phyloP scores from a whole-genome alignment of 2,113 vertebrate genomes.

The Bubalus kerabau region DNA sequence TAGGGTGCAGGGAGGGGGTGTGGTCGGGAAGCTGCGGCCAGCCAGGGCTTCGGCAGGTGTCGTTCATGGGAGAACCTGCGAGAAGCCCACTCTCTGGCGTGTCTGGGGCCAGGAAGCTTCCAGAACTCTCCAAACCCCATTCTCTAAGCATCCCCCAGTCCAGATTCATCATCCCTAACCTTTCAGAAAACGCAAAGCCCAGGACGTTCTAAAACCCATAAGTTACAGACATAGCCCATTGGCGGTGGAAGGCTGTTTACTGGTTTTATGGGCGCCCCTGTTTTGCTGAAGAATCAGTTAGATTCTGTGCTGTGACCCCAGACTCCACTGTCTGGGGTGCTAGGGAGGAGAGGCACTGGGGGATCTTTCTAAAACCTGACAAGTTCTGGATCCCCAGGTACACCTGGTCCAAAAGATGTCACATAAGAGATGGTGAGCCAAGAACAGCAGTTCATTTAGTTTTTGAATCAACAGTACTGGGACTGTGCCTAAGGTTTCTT shows the following conservation, averaged over 20 bases:
- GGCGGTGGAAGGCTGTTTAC: neutral
- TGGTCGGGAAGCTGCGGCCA: neutral
- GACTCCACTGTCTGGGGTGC: neutral
- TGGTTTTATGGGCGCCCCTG: accelerated
- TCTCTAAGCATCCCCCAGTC: neutral
- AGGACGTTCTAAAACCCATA: neutral
- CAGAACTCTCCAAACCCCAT: neutral
- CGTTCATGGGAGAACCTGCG: neutral
- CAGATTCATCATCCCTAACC: neutral
- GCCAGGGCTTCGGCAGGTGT: neutral
- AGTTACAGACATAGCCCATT: neutral
- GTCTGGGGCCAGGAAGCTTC: neutral
- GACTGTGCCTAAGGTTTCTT: neutral
- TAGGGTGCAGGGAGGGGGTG: accelerated
- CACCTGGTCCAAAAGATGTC: neutral
- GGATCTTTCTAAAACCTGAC: neutral
- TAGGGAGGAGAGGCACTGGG: accelerated
- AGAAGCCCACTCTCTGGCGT: neutral
- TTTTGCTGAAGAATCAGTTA: neutral
- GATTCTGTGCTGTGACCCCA: neutral
- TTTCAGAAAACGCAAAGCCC: neutral
- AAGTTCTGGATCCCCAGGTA: neutral
- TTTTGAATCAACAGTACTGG: neutral
- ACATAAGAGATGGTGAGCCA: neutral
- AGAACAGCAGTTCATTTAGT: neutral